A percentile compares a stretch with the other conserved stretches of the same genome.
Evolutionary conservation across 2,113 vertebrate genomes (phyloP).

Genomic region (Podarcis cretensis): DNA sequence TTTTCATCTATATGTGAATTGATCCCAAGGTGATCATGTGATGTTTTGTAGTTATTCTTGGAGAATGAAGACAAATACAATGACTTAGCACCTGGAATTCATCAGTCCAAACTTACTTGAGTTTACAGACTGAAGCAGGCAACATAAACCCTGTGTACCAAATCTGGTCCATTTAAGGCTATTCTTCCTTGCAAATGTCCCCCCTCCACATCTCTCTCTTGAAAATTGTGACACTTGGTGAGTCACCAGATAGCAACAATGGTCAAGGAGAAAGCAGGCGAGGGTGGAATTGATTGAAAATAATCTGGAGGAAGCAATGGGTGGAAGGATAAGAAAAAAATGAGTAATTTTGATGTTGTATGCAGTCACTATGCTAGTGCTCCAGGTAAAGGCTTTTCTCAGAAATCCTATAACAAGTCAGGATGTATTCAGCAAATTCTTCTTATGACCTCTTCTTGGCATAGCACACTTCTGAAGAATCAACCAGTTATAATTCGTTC

Average conservation of each 20-base stretch:
- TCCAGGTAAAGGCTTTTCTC: background rate
- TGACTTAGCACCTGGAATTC: background rate
- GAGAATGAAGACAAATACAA: background rate
- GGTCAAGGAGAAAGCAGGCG: background rate
- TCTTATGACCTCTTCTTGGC: background rate
- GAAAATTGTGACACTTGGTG: background rate
- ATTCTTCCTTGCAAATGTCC: background rate
- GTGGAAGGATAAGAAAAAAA: background rate
- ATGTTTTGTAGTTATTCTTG: background rate
- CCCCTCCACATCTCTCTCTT: background rate
- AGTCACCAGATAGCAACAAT: background rate
- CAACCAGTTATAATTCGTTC: background rate
- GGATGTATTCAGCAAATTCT: background rate
- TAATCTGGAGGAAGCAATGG: background rate
- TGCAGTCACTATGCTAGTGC: background rate
- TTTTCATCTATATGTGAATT: background rate
- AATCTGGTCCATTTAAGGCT: background rate
- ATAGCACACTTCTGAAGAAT: background rate
- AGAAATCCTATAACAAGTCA: background rate
- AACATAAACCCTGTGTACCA: background rate
- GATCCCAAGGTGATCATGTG: background rate
- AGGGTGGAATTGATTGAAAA: background rate
- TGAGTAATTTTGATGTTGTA: background rate
- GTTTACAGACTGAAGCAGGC: no score
- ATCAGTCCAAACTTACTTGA: background rate